Conservation (phyloP, 2,113 vertebrate genomes). For the Phrynosoma blainvillii region DNA sequence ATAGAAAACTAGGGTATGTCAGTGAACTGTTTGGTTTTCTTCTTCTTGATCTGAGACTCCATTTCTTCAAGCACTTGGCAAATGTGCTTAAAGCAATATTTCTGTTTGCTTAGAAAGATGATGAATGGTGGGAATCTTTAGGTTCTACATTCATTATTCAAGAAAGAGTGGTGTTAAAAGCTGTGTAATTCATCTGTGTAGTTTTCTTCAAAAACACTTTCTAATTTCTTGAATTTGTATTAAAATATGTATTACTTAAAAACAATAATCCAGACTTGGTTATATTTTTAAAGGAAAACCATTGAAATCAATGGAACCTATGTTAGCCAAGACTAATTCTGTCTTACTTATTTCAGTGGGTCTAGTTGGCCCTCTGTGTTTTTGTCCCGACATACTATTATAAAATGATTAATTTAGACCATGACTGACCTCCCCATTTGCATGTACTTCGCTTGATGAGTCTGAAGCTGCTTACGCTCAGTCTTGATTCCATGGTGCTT, state of each 20-base stretch:
- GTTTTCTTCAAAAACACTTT: not conserved
- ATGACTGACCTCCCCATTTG: no score
- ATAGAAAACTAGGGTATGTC: conserved; percentile 31
- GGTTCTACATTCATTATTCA: conserved; percentile 20
- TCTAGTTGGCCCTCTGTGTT: not conserved
- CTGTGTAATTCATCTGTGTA: conserved; percentile 16
- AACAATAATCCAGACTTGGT: no score
- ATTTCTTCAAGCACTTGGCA: conserved; percentile 48
- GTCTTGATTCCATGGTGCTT: no score
- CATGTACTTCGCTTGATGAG: no score
- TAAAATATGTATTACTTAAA: not conserved
- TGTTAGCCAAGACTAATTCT: not conserved
- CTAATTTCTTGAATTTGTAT: not conserved
- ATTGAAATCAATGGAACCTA: not conserved
- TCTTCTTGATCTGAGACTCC: conserved; percentile 30
- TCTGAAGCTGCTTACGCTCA: no score
- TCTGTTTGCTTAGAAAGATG: conserved; percentile 37
- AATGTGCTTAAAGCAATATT: conserved; percentile 36
- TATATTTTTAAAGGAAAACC: not conserved
- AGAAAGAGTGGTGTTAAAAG: conserved; percentile 11
- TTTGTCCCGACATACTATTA: not conserved
- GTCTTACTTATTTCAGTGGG: not conserved
- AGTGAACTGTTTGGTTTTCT: conserved; percentile 59
- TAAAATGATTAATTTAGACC: not conserved
- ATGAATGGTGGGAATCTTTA: conserved; percentile 47